These are phyloP conservation scores for Pseudomyrmex sp. DNA, from an alignment of 1,140 invertebrate genomes.

Conservation along the genomic window DNA sequence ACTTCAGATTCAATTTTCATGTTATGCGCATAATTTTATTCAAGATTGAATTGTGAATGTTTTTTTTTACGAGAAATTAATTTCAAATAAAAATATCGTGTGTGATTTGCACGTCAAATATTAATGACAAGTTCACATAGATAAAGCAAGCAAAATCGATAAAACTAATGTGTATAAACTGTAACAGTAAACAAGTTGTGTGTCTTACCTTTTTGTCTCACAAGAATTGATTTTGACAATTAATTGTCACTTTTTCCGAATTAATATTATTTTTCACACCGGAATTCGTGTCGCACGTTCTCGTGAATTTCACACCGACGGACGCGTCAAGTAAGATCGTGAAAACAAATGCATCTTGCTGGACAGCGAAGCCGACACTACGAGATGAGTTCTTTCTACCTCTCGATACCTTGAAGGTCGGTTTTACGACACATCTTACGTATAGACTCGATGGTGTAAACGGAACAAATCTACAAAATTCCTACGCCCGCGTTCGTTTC, in stretches of 20 bases:
- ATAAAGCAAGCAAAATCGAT: background rate
- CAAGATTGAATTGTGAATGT: no score
- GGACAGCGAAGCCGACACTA: conserved; percentile 76
- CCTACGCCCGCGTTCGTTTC: background rate
- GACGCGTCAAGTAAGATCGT: background rate
- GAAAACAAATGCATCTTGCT: conserved; percentile 78
- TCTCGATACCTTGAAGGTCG: conserved; percentile 77
- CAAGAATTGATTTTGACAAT: background rate
- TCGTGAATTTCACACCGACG: background rate
- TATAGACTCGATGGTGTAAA: background rate
- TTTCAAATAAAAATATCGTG: no score
- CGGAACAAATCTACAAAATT: conserved; percentile 35
- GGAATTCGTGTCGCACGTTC: background rate
- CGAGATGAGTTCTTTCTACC: conserved; percentile 77
- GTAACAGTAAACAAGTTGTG: background rate
- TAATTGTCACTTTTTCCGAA: background rate
- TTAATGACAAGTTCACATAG: no score
- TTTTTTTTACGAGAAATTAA: no score
- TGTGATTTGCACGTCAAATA: no score
- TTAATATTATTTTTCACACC: conserved; percentile 6
- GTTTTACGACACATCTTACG: conserved; percentile 77
- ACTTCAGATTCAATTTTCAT: no score
- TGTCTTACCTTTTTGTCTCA: conserved; percentile 22
- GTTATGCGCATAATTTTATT: no score
- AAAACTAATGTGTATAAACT: background rate